A percentile compares a stretch with the other conserved stretches of the same genome.
Conservation (phyloP, 1,140 invertebrate species). For the Sinonovacula constricta region DNA sequence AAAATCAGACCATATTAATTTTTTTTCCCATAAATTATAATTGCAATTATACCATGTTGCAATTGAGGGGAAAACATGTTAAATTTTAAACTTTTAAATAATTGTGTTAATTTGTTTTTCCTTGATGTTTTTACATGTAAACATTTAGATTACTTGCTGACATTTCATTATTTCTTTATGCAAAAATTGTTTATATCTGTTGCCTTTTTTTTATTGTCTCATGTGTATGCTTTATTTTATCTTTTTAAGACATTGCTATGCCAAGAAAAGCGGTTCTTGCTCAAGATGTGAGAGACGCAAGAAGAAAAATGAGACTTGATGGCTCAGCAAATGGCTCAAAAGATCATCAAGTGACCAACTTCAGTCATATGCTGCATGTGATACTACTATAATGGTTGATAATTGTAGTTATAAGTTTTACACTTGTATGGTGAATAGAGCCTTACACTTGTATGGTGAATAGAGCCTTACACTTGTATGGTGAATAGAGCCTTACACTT, state of each 20-base stretch:
- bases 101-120: background rate
- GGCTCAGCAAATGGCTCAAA: too few relatives aligned
- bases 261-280: slow-evolving; percentile 34
- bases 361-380: too few relatives aligned
- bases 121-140: background rate
- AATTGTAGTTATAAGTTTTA: too few relatives aligned
- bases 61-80: background rate
- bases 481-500: too few relatives aligned
- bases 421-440: too few relatives aligned
- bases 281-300: slow-evolving; percentile 46
- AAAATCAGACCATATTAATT: background rate
- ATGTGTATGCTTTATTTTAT: background rate
- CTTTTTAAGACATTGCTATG: slow-evolving; percentile 50
- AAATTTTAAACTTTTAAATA: background rate
- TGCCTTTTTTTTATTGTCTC: background rate
- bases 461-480: too few relatives aligned
- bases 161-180: background rate
- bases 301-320: too few relatives aligned
- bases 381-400: too few relatives aligned
- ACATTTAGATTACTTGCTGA: background rate
- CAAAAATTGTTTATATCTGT: background rate
- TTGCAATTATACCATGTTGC: background rate
- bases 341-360: too few relatives aligned
- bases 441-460: too few relatives aligned
- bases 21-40: background rate